Evolutionary conservation across 1,140 invertebrate genomes (phyloP), one percentile per base, ranked within the genome.

Genomic region (Druon quercuslanigerum): DNA sequence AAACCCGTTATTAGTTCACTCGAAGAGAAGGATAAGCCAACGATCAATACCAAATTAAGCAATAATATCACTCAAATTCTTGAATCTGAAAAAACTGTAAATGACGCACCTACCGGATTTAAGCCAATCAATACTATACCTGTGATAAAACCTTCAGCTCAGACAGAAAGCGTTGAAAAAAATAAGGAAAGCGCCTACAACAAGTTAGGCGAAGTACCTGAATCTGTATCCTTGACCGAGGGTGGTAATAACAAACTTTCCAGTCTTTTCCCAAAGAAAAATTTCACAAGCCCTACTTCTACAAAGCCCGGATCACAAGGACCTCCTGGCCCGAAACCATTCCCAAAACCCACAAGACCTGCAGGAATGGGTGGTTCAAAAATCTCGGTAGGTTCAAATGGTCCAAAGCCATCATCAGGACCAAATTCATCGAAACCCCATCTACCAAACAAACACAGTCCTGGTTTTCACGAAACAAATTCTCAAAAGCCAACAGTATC

Each of bases 201-300:
- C 57, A 87, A 87, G 78, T 73, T 87, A 25, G 85, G 85, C 4
- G 87, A 87, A 74, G 76, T 71, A 51, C 14, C n/a, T 4, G 16
- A 17, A 20, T 60, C 60, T 0, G 19, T 73, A 16, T 25, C 17
- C 11, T 56, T 20, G 20, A 2, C 40, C 1, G 40, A 46, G 11
- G 9, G 9, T 46, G 9, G 7, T 2, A 46, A 46, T 1, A 8
- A 46, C 8, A 11, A 9, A 11, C 40, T 7, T 46, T 46, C 40
- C 40, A 46, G 8, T 46, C 40, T 9, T 46, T 46, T 46, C 40
- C 12, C n/a, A 9, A 56, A 56, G 19, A 56, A 56, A 20, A 56
- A 56, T 56, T 17, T 56, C 54, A 56, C 60, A 5, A 25, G 0
- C 16, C 25, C 25, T 46, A 9, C 20, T 46, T 2, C 14, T 0